Evolutionary conservation across 2,888 invertebrate species (phyloP).

Genomic region (Blera fallax): DNA sequence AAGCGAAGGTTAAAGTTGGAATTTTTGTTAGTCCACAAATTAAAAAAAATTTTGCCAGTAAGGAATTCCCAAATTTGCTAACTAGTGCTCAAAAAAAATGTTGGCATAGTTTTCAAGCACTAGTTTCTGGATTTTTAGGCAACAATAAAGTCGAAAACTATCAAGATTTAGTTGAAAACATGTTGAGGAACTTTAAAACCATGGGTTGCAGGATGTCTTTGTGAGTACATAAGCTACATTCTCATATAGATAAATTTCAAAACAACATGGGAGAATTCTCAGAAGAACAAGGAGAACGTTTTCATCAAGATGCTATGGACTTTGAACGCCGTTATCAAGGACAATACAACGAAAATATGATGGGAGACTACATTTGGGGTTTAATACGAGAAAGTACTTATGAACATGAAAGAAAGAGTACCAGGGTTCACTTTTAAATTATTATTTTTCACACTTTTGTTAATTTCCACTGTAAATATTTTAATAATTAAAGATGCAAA

Average conservation of each 20-base stretch:
- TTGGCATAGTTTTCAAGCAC: too few relatives aligned
- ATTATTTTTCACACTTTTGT: too few relatives aligned
- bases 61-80: background rate
- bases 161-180: background rate
- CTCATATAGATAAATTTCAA: too few relatives aligned
- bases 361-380: background rate
- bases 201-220: background rate
- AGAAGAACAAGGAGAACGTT: background rate
- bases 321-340: background rate
- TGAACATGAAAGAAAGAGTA: too few relatives aligned
- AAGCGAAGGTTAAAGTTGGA: too few relatives aligned
- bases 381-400: background rate
- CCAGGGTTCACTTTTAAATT: too few relatives aligned
- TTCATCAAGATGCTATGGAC: background rate
- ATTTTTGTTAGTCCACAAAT: background rate
- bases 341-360: background rate
- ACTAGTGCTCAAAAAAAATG: background rate
- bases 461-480: too few relatives aligned
- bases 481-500: too few relatives aligned
- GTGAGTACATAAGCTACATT: background rate
- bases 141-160: background rate
- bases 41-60: background rate
- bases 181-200: too few relatives aligned
- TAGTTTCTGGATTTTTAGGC: background rate
- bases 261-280: too few relatives aligned